These are phyloP conservation scores for Indicator maculatus DNA, from an alignment of 2,113 vertebrate genomes.

Conservation along the genomic window DNA sequence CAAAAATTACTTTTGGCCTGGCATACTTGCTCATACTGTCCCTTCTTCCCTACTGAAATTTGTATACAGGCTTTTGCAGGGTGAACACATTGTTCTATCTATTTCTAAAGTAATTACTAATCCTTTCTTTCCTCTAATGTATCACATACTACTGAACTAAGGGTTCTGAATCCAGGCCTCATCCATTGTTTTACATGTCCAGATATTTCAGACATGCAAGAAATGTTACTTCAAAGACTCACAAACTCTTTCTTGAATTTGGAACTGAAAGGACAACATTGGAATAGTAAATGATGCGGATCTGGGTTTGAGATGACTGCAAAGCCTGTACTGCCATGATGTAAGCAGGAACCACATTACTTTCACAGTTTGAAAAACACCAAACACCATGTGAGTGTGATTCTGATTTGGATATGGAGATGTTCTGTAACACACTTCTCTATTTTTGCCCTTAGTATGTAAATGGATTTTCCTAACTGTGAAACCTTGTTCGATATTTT, in stretches of 20 bases:
- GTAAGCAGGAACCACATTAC: neutral
- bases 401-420: neutral
- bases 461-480: neutral
- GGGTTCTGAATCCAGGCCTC: neutral
- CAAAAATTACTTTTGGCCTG: neutral
- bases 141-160: neutral
- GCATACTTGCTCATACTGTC: neutral
- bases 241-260: neutral
- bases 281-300: neutral
- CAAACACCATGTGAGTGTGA: neutral
- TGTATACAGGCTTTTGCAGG: neutral
- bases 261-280: neutral
- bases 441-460: neutral
- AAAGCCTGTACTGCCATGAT: neutral
- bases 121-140: neutral
- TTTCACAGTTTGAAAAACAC: neutral
- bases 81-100: neutral
- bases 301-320: neutral
- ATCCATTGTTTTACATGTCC: neutral
- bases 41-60: accelerated
- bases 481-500: neutral
- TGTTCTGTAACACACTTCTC: neutral
- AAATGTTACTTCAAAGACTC: neutral
- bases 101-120: neutral
- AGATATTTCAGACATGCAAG: neutral